These are phyloP conservation scores for Centroberyx gerrardi DNA, from an alignment of 2,797 vertebrate species.

Conservation along the genomic window DNA sequence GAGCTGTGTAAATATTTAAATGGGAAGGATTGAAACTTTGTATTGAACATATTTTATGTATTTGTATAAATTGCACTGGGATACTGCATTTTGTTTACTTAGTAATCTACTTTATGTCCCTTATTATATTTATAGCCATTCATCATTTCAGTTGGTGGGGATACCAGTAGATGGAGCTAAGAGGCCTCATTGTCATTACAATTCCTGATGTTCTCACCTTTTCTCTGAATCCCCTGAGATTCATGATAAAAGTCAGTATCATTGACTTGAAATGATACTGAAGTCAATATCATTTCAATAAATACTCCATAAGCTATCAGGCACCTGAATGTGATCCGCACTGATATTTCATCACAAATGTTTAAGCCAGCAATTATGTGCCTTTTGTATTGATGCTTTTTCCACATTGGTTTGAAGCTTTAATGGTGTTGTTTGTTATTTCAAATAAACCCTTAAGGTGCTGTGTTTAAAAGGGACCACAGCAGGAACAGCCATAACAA, in stretches of 20 bases:
- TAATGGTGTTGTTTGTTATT: not conserved
- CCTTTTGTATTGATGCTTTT: not conserved
- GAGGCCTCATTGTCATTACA: constrained; percentile 38
- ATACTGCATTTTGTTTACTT: not conserved
- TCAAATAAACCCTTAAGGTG: not conserved
- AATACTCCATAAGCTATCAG: not conserved
- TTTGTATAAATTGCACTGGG: not conserved
- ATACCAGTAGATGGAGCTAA: constrained; percentile 73
- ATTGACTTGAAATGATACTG: not conserved
- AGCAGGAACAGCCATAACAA: not conserved
- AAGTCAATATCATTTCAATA: not conserved
- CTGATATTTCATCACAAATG: not conserved
- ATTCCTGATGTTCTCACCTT: not conserved
- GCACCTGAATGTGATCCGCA: not conserved
- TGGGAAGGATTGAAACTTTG: too few relatives aligned
- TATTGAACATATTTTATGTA: not conserved
- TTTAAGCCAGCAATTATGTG: too few relatives aligned
- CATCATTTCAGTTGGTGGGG: not conserved
- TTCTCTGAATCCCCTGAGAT: not conserved
- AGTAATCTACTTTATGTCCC: not conserved
- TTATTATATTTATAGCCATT: not conserved
- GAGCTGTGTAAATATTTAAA: not conserved
- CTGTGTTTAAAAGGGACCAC: not conserved
- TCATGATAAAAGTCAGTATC: not conserved
- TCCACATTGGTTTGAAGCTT: not conserved